Base-by-base conservation (phyloP, 2,888 invertebrate species). In the Rotaria sp. region DNA sequence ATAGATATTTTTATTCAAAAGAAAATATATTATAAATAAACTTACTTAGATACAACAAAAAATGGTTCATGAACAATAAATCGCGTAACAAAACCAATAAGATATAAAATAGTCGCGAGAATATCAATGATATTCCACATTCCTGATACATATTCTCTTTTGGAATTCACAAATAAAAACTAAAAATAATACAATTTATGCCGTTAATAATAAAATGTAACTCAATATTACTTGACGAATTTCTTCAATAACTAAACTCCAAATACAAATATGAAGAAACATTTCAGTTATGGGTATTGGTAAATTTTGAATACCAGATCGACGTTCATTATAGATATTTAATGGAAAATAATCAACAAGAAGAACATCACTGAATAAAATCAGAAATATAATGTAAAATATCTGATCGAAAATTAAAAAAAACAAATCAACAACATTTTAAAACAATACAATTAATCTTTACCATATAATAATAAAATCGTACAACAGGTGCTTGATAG, bases 381-480 rank as follows among this genome's bases (percentile, higher is more conserved):
- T 11, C 5, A 75, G 18, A 38, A 75, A 75, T 8, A 5, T 1
- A 75, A 38, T 45, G 10, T 41, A 75, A 15, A 75, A 75, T 75
- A 75, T 30, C 75, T 75, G 13, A n/a, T n/a, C n/a, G n/a, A n/a
- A n/a, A n/a, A n/a, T n/a, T n/a, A 52, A 21, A 24, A 52, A 15
- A 50, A 50, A 50, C 3, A 50, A 2, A 50, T 50, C 1, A 24
- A 21, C 24, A 24, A 24, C 2, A 52, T 24, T 4, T 52, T 5
- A 2, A 24, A 52, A 52, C 4, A 18, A 30, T 35, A 30, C 1
- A 7, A 35, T 18, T 13, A 18, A 67, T 67, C 13, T 18, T 67
- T 41, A 80, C 80, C 45, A 18, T 45, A 80, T 80, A 80, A n/a
- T 80, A 80, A n/a, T 80, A 45, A 80, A 80, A 80, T n/a, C 80